These are phyloP conservation scores for Phataginus tricuspis DNA, from an alignment of 2,797 vertebrate species.

Conservation along the genomic window DNA sequence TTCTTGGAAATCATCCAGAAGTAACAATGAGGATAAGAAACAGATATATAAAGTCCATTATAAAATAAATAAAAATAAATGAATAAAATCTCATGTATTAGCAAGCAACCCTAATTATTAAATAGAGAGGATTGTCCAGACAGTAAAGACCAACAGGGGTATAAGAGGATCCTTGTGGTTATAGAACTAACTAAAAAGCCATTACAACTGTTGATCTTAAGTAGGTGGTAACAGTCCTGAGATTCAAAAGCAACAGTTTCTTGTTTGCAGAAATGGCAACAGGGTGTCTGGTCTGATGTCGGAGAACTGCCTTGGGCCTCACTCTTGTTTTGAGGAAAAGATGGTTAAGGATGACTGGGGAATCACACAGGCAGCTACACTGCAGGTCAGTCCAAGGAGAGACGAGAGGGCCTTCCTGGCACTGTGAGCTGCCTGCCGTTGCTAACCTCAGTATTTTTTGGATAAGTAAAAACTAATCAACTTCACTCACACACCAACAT, in stretches of 20 bases:
- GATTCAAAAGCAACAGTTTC: not conserved
- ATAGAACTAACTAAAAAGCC: not conserved
- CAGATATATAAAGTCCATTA: not conserved
- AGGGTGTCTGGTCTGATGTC: not conserved
- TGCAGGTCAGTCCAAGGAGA: not conserved
- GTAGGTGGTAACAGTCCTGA: not conserved
- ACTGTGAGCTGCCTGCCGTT: not conserved
- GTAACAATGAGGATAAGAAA: not conserved
- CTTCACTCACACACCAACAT: not conserved
- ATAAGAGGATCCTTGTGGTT: not conserved
- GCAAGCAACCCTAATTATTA: not conserved
- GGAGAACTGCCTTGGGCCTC: not conserved
- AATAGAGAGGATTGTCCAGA: not conserved
- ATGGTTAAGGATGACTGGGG: not conserved
- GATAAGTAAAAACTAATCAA: constrained; percentile 7
- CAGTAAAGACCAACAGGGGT: not conserved
- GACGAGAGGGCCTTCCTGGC: not conserved
- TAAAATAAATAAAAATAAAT: not conserved
- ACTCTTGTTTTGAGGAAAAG: not conserved
- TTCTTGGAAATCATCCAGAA: not conserved
- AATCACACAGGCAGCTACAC: not conserved
- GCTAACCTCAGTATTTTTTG: not conserved
- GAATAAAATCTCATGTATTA: not conserved
- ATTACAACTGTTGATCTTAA: not conserved
- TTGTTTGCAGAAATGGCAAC: not conserved